A percentile compares a stretch with the other conserved stretches of the same genome.
These are phyloP conservation scores for Sphaerophoria taeniata DNA, from an alignment of 2,888 invertebrate species.

Conservation along the genomic window DNA sequence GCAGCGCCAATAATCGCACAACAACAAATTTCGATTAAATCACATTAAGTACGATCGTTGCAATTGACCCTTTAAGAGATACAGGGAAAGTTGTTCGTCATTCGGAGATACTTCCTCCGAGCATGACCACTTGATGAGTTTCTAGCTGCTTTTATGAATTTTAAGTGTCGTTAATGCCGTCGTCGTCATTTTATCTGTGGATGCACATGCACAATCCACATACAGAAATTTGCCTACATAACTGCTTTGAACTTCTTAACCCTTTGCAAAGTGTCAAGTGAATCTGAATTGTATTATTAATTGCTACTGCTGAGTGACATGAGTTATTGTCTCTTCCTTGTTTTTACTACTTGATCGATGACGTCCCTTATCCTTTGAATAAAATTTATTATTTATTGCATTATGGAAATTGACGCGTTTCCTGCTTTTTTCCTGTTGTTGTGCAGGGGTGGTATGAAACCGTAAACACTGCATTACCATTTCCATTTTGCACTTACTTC, in stretches of 20 bases:
- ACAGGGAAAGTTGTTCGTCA: not conserved
- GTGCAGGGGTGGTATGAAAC: too few species aligned
- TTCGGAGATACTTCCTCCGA: not conserved
- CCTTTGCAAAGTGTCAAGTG: slow-evolving; percentile 48
- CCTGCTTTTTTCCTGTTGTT: too few species aligned
- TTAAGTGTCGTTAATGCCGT: slow-evolving; percentile 23
- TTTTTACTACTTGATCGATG: not conserved
- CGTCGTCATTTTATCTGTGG: not conserved
- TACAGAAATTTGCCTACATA: not conserved
- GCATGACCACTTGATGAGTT: slow-evolving; percentile 6
- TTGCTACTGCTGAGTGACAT: slow-evolving; percentile 28
- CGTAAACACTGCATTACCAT: too few species aligned
- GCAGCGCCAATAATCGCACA: not conserved
- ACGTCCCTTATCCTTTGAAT: not conserved
- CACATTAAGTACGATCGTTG: slow-evolving; percentile 48
- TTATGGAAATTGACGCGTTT: too few species aligned
- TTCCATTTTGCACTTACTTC: too few species aligned
- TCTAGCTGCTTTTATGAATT: slow-evolving; percentile 20
- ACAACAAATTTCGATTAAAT: slow-evolving; percentile 36
- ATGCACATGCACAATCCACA: not conserved
- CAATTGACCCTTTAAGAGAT: slow-evolving; percentile 49
- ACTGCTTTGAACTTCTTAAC: slow-evolving; percentile 6
- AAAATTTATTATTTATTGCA: not conserved
- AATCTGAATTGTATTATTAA: slow-evolving; percentile 52
- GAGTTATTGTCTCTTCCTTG: slow-evolving; percentile 9